A percentile compares a stretch with the other conserved stretches of the same genome.
These are phyloP conservation scores for Pteronura brasiliensis DNA, from an alignment of 2,113 vertebrate genomes.

Conservation along the genomic window DNA sequence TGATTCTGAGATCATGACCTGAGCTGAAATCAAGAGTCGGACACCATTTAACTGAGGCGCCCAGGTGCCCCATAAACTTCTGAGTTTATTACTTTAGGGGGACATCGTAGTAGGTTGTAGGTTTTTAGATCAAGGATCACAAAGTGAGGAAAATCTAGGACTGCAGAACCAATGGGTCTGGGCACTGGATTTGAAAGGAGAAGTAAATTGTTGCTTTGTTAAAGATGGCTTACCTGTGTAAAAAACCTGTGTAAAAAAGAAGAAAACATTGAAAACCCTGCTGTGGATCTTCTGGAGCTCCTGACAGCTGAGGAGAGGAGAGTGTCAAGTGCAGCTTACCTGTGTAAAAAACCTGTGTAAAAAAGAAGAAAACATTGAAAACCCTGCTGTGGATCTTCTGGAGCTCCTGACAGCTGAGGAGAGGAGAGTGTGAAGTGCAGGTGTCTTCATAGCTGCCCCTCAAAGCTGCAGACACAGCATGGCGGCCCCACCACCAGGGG, in stretches of 20 bases:
- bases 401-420: background rate
- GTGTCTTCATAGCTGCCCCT: rapidly evolving
- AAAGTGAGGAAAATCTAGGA: background rate
- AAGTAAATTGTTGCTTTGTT: background rate
- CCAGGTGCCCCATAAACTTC: background rate
- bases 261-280: background rate
- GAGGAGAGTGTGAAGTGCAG: background rate
- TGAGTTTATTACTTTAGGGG: background rate
- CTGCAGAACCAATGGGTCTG: background rate
- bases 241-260: background rate
- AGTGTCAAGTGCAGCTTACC: too few relatives aligned
- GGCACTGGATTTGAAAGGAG: background rate
- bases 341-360: background rate
- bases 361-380: background rate
- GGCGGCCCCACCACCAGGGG: background rate
- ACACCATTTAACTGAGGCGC: background rate
- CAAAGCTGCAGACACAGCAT: background rate
- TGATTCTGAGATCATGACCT: background rate
- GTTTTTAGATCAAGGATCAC: background rate
- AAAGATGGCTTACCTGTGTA: background rate
- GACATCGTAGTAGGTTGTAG: background rate
- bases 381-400: background rate
- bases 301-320: background rate
- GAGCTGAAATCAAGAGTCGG: background rate
- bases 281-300: background rate